phyloP scores from a whole-genome alignment of 2,113 vertebrate genomes.

The Corvus moneduloides region DNA sequence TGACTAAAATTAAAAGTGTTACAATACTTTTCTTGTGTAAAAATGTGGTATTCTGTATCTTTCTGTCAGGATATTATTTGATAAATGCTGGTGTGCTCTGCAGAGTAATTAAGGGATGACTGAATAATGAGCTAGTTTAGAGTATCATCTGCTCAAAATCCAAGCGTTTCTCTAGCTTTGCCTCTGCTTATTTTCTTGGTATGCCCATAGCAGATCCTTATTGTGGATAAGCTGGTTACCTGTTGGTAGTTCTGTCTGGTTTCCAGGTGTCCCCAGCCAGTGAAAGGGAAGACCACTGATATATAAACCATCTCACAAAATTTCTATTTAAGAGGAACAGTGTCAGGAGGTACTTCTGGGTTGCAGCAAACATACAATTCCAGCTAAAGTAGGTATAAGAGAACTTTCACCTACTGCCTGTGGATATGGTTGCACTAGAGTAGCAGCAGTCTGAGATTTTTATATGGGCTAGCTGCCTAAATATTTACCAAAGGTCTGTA shows the following conservation, averaged over 20 bases:
- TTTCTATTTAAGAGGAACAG: background rate
- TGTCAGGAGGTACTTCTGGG: background rate
- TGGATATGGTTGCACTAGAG: background rate
- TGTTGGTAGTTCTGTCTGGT: background rate
- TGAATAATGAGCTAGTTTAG: background rate
- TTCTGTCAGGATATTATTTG: background rate
- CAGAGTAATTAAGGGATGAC: background rate
- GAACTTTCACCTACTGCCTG: background rate
- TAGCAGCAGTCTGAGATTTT: background rate
- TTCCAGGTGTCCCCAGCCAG: background rate
- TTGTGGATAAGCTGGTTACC: background rate
- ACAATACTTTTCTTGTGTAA: background rate
- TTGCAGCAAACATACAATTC: background rate
- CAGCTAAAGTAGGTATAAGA: background rate
- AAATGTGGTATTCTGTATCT: background rate
- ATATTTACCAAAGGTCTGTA: background rate
- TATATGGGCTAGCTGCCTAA: background rate
- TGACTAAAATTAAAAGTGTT: background rate
- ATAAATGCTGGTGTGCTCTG: background rate
- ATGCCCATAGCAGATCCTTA: background rate
- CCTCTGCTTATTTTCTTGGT: background rate
- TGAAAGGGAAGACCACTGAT: background rate
- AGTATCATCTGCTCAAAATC: background rate
- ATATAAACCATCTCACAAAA: rapidly evolving
- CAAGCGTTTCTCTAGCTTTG: background rate